Evolutionary conservation across 2,888 invertebrate genomes (phyloP).

Genomic region (Troilus luridus): DNA sequence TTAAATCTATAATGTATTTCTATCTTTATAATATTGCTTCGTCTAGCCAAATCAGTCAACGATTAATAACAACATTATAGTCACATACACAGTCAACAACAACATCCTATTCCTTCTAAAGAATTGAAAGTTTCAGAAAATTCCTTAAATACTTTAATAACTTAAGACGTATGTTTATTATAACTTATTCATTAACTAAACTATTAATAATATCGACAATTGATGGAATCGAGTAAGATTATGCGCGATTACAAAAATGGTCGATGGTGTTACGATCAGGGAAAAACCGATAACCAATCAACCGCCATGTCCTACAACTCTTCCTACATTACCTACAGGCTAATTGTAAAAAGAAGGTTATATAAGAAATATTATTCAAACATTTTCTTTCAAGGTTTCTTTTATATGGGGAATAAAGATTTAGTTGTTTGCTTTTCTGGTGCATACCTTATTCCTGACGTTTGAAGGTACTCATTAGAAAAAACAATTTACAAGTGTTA

Average conservation of each 20-base stretch:
- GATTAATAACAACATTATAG: too few relatives aligned
- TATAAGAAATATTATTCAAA: not conserved
- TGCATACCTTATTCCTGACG: not conserved
- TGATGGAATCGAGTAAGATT: not conserved
- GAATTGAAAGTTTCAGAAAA: not conserved
- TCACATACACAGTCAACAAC: too few relatives aligned
- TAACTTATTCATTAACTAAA: too few relatives aligned
- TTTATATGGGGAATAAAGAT: not conserved
- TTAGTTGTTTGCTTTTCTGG: not conserved
- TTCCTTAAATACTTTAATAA: not conserved
- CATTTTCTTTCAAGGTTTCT: not conserved
- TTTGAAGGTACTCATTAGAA: too few relatives aligned
- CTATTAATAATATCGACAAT: not conserved
- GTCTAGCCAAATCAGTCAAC: too few relatives aligned
- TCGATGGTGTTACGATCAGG: not conserved
- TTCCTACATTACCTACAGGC: not conserved
- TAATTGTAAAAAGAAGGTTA: constrained; percentile 11
- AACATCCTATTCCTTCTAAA: not conserved
- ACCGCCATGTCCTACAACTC: constrained; percentile 10
- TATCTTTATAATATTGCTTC: too few relatives aligned
- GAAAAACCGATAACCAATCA: constrained; percentile 21
- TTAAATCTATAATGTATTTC: too few relatives aligned
- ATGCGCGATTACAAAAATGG: not conserved
- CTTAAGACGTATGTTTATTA: not conserved
- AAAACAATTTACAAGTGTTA: too few relatives aligned